Evolutionary conservation across 1,140 invertebrate genomes (phyloP).

Genomic region (Calosoma granatense): DNA sequence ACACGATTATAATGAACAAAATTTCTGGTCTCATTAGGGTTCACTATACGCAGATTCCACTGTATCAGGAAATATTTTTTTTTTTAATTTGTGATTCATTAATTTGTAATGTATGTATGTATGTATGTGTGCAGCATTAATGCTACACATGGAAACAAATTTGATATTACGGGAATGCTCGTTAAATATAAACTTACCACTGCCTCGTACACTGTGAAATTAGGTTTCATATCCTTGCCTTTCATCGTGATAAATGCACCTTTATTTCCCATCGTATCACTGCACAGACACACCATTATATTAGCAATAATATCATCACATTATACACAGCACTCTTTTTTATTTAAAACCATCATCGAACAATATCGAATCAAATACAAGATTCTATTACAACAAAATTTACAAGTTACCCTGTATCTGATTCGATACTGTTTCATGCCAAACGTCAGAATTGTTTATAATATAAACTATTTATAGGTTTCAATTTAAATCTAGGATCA

Average conservation of each 20-base stretch:
- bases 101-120: not conserved
- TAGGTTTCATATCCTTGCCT: conserved; percentile 82
- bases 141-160: not conserved
- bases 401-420: too few species aligned
- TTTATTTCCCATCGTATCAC: conserved; percentile 97
- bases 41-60: too few species aligned
- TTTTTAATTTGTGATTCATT: not conserved
- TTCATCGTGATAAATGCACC: conserved; percentile 94
- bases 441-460: too few species aligned
- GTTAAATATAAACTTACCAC: conserved; percentile 58
- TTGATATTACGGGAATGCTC: conserved; percentile 10
- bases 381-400: too few species aligned
- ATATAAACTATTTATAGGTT: too few species aligned
- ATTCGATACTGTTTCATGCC: too few species aligned
- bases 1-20: too few species aligned
- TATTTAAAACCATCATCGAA: not conserved
- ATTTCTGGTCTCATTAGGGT: too few species aligned
- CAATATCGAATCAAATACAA: not conserved
- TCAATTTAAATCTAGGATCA: too few species aligned
- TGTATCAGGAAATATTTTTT: conserved; percentile 15
- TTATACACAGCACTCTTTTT: not conserved
- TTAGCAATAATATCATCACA: conserved; percentile 18
- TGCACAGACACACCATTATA: too few species aligned
- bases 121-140: conserved; percentile 7
- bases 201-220: conserved; percentile 85